phyloP scores from a whole-genome alignment of 2,888 invertebrate species.

The Tetragnatha montana region DNA sequence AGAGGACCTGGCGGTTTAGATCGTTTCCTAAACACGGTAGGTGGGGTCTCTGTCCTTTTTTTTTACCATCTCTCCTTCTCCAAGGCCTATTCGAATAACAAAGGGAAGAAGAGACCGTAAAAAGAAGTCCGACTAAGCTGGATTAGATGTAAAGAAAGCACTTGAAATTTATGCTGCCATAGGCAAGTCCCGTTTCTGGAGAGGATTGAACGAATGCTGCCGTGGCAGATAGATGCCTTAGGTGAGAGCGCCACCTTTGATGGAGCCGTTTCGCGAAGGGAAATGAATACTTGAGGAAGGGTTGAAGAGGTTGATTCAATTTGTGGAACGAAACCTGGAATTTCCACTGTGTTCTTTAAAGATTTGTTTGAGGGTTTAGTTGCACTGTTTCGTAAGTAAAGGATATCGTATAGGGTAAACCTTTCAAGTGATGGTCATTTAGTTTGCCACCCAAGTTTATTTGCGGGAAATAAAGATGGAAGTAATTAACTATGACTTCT shows the following conservation, averaged over 20 bases:
- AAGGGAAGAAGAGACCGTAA: neutral
- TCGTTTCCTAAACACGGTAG: slow-evolving; percentile 1
- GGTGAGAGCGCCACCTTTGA: neutral
- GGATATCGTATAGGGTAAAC: no score
- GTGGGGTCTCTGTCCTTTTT: neutral
- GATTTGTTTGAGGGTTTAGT: neutral
- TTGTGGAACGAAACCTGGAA: neutral
- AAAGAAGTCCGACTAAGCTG: neutral
- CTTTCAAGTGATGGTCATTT: no score
- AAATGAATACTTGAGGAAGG: no score
- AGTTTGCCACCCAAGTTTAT: no score
- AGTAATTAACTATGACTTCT: no score
- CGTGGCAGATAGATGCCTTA: neutral
- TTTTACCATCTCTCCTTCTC: neutral
- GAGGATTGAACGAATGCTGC: neutral
- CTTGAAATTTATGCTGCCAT: neutral
- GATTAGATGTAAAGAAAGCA: neutral
- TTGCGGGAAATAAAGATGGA: no score
- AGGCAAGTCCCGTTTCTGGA: neutral
- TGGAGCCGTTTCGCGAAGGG: neutral
- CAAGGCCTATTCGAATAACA: neutral
- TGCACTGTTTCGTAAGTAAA: neutral
- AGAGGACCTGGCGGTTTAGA: slow-evolving; percentile 8
- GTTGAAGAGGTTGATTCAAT: neutral
- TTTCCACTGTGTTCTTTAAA: neutral